Evolutionary conservation across 2,888 invertebrate species (phyloP), one percentile per base, ranked within the genome.

Genomic region (Tenthredo notha): DNA sequence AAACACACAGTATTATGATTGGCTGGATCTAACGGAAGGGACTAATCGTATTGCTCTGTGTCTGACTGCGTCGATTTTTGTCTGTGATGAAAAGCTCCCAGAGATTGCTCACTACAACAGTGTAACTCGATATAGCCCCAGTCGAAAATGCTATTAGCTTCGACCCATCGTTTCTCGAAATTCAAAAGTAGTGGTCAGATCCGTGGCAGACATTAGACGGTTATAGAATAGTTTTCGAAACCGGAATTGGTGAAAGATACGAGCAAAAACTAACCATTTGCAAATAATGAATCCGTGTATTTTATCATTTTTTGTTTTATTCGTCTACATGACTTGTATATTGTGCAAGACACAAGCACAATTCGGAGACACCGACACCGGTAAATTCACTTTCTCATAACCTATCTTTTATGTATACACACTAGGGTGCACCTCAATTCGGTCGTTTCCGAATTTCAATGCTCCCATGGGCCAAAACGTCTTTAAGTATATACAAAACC

Each of bases 321-420:
- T 77, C 18, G 50, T 77, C 25, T 29, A 29, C 77, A n/a, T 33
- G 25, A 33, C 9, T 50, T 77, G 77, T 54, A 15, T 15, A 25
- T 54, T n/a, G 18, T 77, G 77, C 10, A 1, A 33, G 29, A 50
- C 77, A 29, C 18, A 33, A 29, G 54, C 50, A 15, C 54, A 77
- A 54, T 15, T 54, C n/a, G 15, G 77, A 15, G 77, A 54, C 0
- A 77, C 77, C 7, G 77, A 54, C 15, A 77, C 77, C 29, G 77
- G 77, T 77, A 77, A 77, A 29, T 18, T 50, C 33, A 12, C 29
- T 47, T 33, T 2, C 54, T 50, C n/a, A 54, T 77, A 77, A 77
- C 77, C 77, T 77, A 18, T 54, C n/a, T 54, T 33, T 6, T 29
- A 70, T 33, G 47, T 75, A 33, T 33, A 33, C 33, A 33, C 33